Evolutionary conservation across 2,113 vertebrate genomes (phyloP), one percentile per base, ranked within the genome.

Genomic region (Clarias gariepinus): DNA sequence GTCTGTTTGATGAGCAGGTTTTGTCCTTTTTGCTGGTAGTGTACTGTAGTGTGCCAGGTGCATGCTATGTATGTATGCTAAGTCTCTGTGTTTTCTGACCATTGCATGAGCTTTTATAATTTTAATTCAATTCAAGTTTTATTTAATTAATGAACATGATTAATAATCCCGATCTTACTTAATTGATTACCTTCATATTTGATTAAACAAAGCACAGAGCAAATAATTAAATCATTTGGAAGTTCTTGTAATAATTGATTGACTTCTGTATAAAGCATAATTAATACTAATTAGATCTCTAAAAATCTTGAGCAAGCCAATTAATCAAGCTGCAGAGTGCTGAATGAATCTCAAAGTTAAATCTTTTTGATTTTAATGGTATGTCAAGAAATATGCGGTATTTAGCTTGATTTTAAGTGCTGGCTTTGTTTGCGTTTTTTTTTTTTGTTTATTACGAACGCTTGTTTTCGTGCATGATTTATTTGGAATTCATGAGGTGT

Each of bases 401-500:
- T 60, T 84, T 36, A 55, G 15, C 61, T 68, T 21, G 63, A 61
- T 69, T 83, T 16, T 47, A 79, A 81, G 10, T 78, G 36, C 58
- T 81, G 6, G 4, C 25, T 41, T 33, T 85, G 53, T 83, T 92
- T 91, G 86, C 3, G 33, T 1, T 47, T 47, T 47, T 47, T 47
- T 7, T 89, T 92, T 85, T 91, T 88, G 90, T 93, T 95, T 93
- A 90, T 93, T 94, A 94, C 28, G 19, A 79, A 79, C 28, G 4
- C 60, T 79, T 53, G 6, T 19, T 55, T 78, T 55, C 74, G 28
- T 94, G 92, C 92, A 93, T 94, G 92, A 94, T 93, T 88, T 93
- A 93, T 95, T 95, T 95, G 93, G 92, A 94, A 95, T 94, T 94
- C 93, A 95, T 94, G 92, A 94, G 89, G 92, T 93, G 94, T 94